Conservation (phyloP, 2,113 vertebrate genomes). For the Ammodytes dubius region DNA sequence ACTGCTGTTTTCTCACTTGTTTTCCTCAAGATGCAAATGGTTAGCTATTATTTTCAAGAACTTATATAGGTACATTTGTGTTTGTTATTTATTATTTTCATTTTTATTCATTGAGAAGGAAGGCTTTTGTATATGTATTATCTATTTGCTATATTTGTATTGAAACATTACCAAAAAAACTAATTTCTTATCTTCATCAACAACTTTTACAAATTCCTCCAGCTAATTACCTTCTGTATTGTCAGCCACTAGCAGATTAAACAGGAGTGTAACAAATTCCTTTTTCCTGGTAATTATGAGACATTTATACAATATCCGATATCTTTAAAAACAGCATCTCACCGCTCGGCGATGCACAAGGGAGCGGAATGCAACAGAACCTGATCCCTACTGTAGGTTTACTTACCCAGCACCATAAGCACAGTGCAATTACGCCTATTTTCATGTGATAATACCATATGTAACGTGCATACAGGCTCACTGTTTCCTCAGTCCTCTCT, state of each 20-base stretch:
- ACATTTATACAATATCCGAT: slow-evolving; percentile 55
- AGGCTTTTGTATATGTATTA: too few species aligned
- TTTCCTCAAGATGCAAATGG: not conserved
- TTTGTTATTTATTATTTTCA: not conserved
- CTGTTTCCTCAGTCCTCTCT: slow-evolving; percentile 56
- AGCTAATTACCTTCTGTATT: not conserved
- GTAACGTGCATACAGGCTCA: slow-evolving; percentile 54
- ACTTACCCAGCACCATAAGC: slow-evolving; percentile 65
- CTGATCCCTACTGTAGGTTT: slow-evolving; percentile 66
- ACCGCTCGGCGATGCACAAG: slow-evolving; percentile 50
- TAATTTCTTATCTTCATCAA: not conserved
- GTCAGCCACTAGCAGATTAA: slow-evolving; percentile 18
- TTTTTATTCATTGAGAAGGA: slow-evolving; percentile 3
- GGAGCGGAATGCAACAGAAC: slow-evolving; percentile 48
- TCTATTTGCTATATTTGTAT: not conserved
- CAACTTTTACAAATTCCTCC: not conserved
- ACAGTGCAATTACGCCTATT: slow-evolving; percentile 69
- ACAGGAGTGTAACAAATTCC: slow-evolving; percentile 48
- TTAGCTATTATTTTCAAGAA: not conserved
- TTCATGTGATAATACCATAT: slow-evolving; percentile 74
- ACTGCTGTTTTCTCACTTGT: not conserved
- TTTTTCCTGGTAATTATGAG: slow-evolving; percentile 39
- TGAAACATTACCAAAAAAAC: not conserved
- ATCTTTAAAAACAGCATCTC: slow-evolving; percentile 55
- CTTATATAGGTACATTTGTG: not conserved